These are phyloP conservation scores for Pseudoatta argentina DNA, from an alignment of 1,140 invertebrate species.

Conservation along the genomic window DNA sequence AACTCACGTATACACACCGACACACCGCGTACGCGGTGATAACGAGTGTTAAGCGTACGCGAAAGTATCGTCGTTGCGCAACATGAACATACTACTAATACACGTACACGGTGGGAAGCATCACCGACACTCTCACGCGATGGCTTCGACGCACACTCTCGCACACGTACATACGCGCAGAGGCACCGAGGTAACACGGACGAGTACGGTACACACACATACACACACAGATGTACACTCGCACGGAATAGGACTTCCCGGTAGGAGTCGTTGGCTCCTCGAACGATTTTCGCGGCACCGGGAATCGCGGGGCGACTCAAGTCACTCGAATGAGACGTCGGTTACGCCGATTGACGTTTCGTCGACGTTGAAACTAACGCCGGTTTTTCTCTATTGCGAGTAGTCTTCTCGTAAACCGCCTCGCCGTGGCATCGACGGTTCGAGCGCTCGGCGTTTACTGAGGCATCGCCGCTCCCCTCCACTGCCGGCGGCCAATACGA, in stretches of 20 bases:
- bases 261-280: slow-evolving; percentile 20
- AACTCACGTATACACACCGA: background rate
- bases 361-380: slow-evolving; percentile 42
- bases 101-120: background rate
- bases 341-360: background rate
- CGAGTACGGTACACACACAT: background rate
- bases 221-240: background rate
- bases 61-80: slow-evolving; percentile 56
- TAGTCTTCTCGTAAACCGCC: slow-evolving; percentile 65
- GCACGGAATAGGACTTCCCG: slow-evolving; percentile 16
- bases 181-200: background rate
- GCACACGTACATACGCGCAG: background rate
- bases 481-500: slow-evolving; percentile 56
- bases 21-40: background rate
- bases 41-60: slow-evolving; percentile 40
- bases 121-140: slow-evolving; percentile 12
- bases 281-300: slow-evolving; percentile 38
- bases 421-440: slow-evolving; percentile 64
- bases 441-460: slow-evolving; percentile 78
- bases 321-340: slow-evolving; percentile 16
- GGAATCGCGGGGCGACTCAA: slow-evolving; percentile 20
- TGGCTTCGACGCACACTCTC: background rate
- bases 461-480: slow-evolving; percentile 67
- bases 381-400: slow-evolving; percentile 33
- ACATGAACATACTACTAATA: background rate